phyloP scores from a whole-genome alignment of 1,140 invertebrate species.

The Drosophila parabipectinata region DNA sequence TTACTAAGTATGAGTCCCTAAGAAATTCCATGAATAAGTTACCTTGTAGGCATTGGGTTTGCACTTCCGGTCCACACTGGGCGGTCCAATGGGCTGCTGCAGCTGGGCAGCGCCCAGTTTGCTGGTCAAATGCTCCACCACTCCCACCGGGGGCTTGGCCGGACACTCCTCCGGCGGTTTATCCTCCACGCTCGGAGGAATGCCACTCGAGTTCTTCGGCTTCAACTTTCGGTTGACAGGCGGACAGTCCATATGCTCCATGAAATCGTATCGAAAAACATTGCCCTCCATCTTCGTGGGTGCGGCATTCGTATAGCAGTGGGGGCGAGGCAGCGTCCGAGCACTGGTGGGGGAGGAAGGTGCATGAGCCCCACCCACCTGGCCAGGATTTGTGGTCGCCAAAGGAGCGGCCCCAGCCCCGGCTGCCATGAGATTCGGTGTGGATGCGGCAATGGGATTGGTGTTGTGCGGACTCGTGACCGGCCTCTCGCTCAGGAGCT shows the following conservation, averaged over 20 bases:
- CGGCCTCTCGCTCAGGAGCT: conserved; percentile 73
- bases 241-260: conserved; percentile 86
- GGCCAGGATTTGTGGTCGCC: conserved; percentile 17
- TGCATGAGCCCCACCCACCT: conserved; percentile 2
- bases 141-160: conserved; percentile 65
- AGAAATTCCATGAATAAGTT: neutral
- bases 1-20: neutral
- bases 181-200: conserved; percentile 84
- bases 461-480: conserved; percentile 69
- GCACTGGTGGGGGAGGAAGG: conserved; percentile 59
- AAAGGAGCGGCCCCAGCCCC: conserved; percentile 13
- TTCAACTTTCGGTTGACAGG: conserved; percentile 91
- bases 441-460: conserved; percentile 74
- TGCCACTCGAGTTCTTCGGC: conserved; percentile 85
- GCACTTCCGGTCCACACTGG: conserved; percentile 77
- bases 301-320: conserved; percentile 90
- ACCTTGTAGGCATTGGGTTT: conserved; percentile 80
- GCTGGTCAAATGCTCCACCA: conserved; percentile 62
- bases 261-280: conserved; percentile 86
- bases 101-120: conserved; percentile 64
- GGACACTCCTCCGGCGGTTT: conserved; percentile 84
- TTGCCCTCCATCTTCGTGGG: conserved; percentile 86
- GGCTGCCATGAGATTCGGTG: conserved; percentile 73
- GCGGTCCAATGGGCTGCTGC: conserved; percentile 71
- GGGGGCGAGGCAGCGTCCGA: conserved; percentile 83